These are phyloP conservation scores for Crypturellus undulatus DNA, from an alignment of 2,113 vertebrate genomes.

Conservation along the genomic window DNA sequence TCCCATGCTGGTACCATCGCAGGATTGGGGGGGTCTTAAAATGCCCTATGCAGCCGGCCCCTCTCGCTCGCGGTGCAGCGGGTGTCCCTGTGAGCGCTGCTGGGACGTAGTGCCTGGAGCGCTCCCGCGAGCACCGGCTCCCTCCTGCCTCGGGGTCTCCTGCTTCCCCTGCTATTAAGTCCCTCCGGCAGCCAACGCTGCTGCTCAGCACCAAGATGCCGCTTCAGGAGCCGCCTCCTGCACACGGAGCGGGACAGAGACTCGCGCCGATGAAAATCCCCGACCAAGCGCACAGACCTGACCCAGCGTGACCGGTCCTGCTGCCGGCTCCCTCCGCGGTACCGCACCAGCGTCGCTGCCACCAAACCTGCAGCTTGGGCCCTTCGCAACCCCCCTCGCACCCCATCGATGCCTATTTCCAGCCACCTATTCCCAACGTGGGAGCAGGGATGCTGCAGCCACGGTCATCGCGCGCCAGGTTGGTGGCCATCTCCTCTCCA, in stretches of 20 bases:
- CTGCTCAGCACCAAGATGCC: not conserved
- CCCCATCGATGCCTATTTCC: not conserved
- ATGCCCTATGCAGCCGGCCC: not conserved
- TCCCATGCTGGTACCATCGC: accelerated
- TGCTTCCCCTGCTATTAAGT: not conserved
- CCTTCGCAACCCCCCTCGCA: not conserved
- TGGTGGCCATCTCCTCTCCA: not conserved
- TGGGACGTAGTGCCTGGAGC: too few species aligned
- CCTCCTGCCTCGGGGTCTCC: not conserved
- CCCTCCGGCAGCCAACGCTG: slow-evolving; percentile 1
- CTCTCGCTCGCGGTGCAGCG: too few species aligned
- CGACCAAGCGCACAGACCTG: accelerated
- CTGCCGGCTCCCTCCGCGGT: too few species aligned
- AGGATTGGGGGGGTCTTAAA: not conserved
- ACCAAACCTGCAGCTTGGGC: not conserved
- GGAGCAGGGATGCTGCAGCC: not conserved
- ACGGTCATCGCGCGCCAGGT: not conserved
- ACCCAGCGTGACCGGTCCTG: not conserved
- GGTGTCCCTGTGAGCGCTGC: too few species aligned
- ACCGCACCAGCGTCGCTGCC: not conserved
- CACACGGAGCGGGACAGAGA: not conserved
- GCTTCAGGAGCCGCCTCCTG: not conserved
- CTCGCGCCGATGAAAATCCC: not conserved
- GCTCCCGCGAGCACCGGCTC: not conserved
- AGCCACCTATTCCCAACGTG: not conserved